Evolutionary conservation across 2,888 invertebrate genomes (phyloP).

Genomic region (Pogonocherus hispidulus): DNA sequence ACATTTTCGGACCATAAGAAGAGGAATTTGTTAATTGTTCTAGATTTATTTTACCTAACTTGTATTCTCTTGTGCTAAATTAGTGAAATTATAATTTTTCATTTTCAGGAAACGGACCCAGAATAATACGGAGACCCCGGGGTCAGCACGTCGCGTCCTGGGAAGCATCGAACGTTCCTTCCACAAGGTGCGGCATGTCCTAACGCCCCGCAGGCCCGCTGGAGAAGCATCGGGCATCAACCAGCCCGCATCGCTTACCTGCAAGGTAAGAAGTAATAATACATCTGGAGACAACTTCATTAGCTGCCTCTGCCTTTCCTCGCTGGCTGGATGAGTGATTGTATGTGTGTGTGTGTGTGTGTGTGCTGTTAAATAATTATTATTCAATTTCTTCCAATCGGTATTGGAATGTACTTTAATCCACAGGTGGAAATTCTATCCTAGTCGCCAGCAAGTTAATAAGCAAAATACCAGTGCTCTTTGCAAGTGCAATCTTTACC

Average conservation of each 20-base stretch:
- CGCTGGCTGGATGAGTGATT: not conserved
- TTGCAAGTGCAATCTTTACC: too few relatives aligned
- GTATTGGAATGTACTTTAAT: not conserved
- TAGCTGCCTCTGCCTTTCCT: slow-evolving; percentile 14
- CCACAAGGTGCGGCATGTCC: slow-evolving; percentile 76
- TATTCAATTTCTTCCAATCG: slow-evolving; percentile 1
- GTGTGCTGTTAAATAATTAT: too few relatives aligned
- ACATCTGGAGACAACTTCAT: slow-evolving; percentile 38
- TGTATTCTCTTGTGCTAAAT: too few relatives aligned
- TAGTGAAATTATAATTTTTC: too few relatives aligned
- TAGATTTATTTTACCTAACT: too few relatives aligned
- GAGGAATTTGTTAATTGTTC: too few relatives aligned
- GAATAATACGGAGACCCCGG: slow-evolving; percentile 61
- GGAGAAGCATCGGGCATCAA: slow-evolving; percentile 49
- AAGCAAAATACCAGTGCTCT: too few relatives aligned
- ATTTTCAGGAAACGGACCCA: slow-evolving; percentile 28
- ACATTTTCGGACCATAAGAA: too few relatives aligned
- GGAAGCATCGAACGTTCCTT: slow-evolving; percentile 80
- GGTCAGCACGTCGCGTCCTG: slow-evolving; percentile 74
- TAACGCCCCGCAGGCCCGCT: slow-evolving; percentile 74
- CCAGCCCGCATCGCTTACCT: slow-evolving; percentile 68
- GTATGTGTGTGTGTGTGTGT: not conserved
- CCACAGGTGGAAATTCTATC: not conserved
- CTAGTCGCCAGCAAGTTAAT: too few relatives aligned
- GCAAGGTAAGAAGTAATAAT: slow-evolving; percentile 66